These are phyloP conservation scores for Cygnus buccinator DNA, from an alignment of 2,113 vertebrate species.

Conservation along the genomic window DNA sequence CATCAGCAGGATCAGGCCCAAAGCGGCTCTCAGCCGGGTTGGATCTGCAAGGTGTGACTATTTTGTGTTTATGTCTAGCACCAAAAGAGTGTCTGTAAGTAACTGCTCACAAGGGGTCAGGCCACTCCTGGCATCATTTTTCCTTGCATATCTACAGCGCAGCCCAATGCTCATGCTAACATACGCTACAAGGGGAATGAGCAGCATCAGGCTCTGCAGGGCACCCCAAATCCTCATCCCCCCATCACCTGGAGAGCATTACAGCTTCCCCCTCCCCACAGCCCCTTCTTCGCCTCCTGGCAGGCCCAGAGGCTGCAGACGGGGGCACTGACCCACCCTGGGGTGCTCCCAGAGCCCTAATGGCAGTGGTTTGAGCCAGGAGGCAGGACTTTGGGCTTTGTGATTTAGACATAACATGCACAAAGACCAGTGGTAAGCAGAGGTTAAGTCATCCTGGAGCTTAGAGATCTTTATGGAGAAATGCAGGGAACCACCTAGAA, in stretches of 20 bases:
- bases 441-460: background rate
- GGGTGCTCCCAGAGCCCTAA: background rate
- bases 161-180: fast-evolving
- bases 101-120: background rate
- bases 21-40: background rate
- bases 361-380: fast-evolving
- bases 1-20: background rate
- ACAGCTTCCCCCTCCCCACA: background rate
- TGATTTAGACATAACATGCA: background rate
- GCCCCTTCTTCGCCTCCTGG: background rate
- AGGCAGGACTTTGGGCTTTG: background rate
- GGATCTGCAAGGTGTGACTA: background rate
- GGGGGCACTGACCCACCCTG: background rate
- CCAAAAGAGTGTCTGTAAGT: background rate
- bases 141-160: background rate
- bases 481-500: background rate
- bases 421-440: background rate
- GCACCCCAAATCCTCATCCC: background rate
- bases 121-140: background rate
- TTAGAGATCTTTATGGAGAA: background rate
- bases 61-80: background rate
- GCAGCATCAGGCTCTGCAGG: background rate
- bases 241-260: background rate
- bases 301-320: background rate
- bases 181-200: background rate